Conservation (phyloP, 2,113 vertebrate species). For the Paralichthys olivaceus region DNA sequence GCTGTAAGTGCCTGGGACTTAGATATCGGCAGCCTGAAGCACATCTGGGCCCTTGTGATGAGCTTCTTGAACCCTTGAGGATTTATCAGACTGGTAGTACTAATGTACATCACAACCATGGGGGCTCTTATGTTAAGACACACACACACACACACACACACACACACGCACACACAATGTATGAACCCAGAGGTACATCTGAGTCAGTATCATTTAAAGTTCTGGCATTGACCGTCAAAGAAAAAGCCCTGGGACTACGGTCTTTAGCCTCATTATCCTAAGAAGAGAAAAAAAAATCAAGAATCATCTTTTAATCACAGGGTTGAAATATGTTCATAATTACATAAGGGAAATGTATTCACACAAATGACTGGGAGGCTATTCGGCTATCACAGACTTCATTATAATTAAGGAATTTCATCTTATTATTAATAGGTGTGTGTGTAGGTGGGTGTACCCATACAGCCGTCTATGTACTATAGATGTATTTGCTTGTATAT, state of each 20-base stretch:
- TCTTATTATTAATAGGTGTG: conserved; percentile 67
- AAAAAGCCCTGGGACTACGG: conserved; percentile 21
- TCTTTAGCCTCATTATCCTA: conserved; percentile 48
- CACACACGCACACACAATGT: conserved; percentile 14
- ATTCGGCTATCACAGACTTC: conserved; percentile 60
- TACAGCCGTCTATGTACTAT: neutral
- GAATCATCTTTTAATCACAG: conserved; percentile 73
- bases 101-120: conserved; percentile 28
- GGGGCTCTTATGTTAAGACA: conserved; percentile 29
- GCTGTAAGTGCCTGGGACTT: conserved; percentile 17
- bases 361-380: conserved; percentile 67
- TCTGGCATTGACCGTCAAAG: conserved; percentile 18
- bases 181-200: conserved; percentile 2
- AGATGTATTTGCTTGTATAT: neutral
- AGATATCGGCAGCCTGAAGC: conserved; percentile 47
- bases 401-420: conserved; percentile 71
- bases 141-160: conserved; percentile 6
- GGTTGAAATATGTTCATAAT: conserved; percentile 72
- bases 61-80: conserved; percentile 51
- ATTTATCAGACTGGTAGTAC: conserved; percentile 21
- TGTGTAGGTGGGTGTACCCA: conserved; percentile 13
- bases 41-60: conserved; percentile 43
- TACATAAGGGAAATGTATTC: conserved; percentile 73
- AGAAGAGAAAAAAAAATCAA: conserved; percentile 26
- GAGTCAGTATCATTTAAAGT: conserved; percentile 17